Base-by-base conservation (phyloP, 2,113 vertebrate genomes). In the Trachemys scripta region DNA sequence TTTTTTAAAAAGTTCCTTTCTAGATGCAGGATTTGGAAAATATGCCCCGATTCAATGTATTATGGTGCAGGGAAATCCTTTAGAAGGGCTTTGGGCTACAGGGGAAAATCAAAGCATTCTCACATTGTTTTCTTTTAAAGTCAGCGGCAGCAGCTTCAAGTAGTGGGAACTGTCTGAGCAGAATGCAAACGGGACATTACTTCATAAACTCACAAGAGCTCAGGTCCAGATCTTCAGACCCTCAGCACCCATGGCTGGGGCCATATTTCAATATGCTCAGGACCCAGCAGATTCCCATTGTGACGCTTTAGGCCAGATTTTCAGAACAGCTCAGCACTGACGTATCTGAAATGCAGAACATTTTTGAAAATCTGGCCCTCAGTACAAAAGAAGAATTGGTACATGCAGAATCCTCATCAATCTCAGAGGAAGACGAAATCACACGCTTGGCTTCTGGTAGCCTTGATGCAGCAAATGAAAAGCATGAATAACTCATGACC, bases 231-330 rank as follows among this genome's bases (percentile, higher is more conserved):
- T 42, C 27, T 31, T 35, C 3, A 5, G 20, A 24, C 29, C 57
- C 27, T 2, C 31, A 6, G 3, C 53, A 20, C 20, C 0, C 38
- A 53, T 0, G 0, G 12, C 9, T 24, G 13, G 83, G 35, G 35
- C 85, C 76, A n/a, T 0, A 3, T 76, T 38, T 31, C 89, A 91
- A 6, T 5, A 38, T 1, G 57, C 69, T 69, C 69, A 4, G 62
- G 10, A 35, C 35, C 62, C 14, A 7, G 62, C 7, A n/a, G 62
- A n/a, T 17, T 69, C 62, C 31, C 31, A 62, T 62, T 31, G 59
- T 62, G 29, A 62, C 3, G 6, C 29, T 62, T 62, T 16, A 14
- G 29, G 59, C 29, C 59, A 62, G 59, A 62, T 31, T 31, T 62
- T 62, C 27, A 69, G 35, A 69, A 14, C 14, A n/a, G 31, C 29